A percentile compares a stretch with the other conserved stretches of the same genome.
Evolutionary conservation across 2,888 invertebrate species (phyloP).

Genomic region (Xanthia icteritia): DNA sequence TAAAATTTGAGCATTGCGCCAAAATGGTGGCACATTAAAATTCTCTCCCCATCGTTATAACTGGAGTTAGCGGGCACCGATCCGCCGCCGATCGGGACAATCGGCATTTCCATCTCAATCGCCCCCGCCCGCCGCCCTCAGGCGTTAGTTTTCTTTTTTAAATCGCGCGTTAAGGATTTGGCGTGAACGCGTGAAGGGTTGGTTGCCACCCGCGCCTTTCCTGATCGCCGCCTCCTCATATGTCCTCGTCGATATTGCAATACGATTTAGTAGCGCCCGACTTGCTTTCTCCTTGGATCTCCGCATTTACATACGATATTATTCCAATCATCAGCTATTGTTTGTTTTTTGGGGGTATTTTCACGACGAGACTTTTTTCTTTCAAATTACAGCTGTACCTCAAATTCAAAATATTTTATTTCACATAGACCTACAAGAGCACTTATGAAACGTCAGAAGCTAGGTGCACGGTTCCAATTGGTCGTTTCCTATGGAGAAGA

Average conservation of each 20-base stretch:
- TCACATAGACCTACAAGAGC: no score
- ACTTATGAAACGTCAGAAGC: no score
- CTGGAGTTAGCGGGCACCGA: slow-evolving; percentile 87
- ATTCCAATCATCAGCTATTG: slow-evolving; percentile 65
- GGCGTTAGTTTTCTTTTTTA: slow-evolving; percentile 90
- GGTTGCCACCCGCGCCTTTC: slow-evolving; percentile 73
- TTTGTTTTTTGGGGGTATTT: slow-evolving; percentile 55
- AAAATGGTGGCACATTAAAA: slow-evolving; percentile 91
- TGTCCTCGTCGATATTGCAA: slow-evolving; percentile 82
- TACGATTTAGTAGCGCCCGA: slow-evolving; percentile 75
- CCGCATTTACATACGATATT: slow-evolving; percentile 65
- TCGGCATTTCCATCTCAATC: slow-evolving; percentile 89
- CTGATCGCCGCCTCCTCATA: slow-evolving; percentile 82
- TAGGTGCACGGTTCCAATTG: no score
- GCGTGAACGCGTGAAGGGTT: slow-evolving; percentile 89
- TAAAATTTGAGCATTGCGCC: slow-evolving; percentile 91
- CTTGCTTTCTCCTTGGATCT: slow-evolving; percentile 64
- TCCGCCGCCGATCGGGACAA: slow-evolving; percentile 83
- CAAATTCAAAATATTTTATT: no score
- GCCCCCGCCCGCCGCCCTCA: slow-evolving; percentile 76
- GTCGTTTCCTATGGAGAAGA: no score
- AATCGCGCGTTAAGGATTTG: slow-evolving; percentile 90
- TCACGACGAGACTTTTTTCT: slow-evolving; percentile 17
- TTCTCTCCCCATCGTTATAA: slow-evolving; percentile 90
- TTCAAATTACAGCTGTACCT: slow-evolving; percentile 13